A percentile compares a stretch with the other conserved stretches of the same genome.
phyloP scores from a whole-genome alignment of 2,113 vertebrate genomes.

The Strix aluco region DNA sequence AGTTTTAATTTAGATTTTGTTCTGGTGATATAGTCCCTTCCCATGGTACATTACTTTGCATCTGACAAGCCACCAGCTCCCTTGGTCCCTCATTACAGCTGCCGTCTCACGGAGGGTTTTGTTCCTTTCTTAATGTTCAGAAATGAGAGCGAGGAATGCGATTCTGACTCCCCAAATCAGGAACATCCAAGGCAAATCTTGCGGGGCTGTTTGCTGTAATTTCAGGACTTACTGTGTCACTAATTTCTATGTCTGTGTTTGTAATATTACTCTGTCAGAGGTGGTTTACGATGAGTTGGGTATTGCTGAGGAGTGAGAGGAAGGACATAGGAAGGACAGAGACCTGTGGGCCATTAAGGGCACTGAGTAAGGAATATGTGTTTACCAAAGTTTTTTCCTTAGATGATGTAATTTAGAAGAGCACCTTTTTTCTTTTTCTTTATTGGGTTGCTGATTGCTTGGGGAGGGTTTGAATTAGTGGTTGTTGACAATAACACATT shows the following conservation, averaged over 20 bases:
- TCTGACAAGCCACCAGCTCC: constrained; percentile 37
- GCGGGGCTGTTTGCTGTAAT: neutral
- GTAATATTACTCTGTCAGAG: neutral
- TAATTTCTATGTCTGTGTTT: neutral
- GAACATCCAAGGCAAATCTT: neutral
- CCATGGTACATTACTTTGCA: constrained; percentile 38
- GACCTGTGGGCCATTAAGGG: neutral
- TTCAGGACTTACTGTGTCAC: neutral
- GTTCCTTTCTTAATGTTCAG: constrained; percentile 50
- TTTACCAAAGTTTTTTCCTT: neutral
- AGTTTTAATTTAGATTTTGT: constrained; percentile 63
- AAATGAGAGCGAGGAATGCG: neutral
- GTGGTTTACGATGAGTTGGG: neutral
- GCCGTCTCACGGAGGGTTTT: neutral
- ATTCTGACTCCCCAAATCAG: neutral
- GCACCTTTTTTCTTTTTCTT: neutral
- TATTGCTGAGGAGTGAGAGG: neutral
- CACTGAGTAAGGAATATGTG: neutral
- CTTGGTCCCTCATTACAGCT: constrained; percentile 31
- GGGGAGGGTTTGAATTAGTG: neutral
- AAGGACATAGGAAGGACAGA: neutral
- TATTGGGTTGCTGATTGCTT: neutral
- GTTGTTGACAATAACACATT: neutral
- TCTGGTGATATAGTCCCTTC: constrained; percentile 47
- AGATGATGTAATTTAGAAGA: neutral